Percentiles rank a stretch among this genome's conserved stretches.
Conservation (phyloP, 2,797 vertebrate genomes). For the Thripadectes ignobilis region DNA sequence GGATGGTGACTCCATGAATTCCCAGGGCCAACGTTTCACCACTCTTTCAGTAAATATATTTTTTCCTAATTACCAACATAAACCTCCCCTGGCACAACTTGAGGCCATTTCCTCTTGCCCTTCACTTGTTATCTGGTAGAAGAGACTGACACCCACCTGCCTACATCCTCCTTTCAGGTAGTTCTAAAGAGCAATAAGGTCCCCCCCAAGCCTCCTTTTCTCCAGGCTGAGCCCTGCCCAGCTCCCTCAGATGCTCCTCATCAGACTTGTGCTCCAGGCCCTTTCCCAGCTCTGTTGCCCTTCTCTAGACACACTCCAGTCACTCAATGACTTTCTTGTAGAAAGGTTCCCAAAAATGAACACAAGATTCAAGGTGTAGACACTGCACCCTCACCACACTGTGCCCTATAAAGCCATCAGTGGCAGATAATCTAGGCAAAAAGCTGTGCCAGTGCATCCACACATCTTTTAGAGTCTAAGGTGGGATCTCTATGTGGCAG, state of each 20-base stretch:
- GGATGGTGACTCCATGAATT: background rate
- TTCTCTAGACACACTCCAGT: background rate
- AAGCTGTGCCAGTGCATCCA: background rate
- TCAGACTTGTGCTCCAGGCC: background rate
- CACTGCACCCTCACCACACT: accelerated
- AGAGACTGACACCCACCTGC: background rate
- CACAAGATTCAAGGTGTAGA: background rate
- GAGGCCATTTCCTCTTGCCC: background rate
- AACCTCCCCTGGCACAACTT: background rate
- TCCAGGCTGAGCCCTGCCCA: background rate
- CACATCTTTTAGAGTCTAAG: background rate
- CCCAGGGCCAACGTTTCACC: background rate
- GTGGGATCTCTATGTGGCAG: background rate
- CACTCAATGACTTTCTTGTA: background rate
- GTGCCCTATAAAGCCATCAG: background rate
- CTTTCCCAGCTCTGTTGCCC: background rate
- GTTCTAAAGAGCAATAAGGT: background rate
- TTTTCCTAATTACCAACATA: background rate
- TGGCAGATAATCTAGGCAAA: background rate
- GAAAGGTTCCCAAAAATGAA: background rate
- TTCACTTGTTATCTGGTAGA: background rate
- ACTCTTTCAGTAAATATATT: background rate
- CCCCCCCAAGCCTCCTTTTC: background rate
- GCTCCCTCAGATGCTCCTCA: background rate
- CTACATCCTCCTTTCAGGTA: background rate